Conservation (phyloP, 2,888 invertebrate species). For the Oxyscelio sp. region DNA sequence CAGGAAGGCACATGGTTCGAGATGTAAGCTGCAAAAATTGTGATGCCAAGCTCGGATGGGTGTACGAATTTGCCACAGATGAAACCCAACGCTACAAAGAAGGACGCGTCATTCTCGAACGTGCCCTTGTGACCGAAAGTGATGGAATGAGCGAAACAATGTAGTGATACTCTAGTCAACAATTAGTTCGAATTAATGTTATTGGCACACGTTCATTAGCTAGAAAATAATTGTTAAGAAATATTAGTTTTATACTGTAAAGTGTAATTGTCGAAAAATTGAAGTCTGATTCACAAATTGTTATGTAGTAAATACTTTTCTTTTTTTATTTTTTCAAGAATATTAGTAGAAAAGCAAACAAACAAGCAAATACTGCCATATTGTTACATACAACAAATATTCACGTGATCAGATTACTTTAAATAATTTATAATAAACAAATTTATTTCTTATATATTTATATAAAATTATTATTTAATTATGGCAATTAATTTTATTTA, state of each 20-base stretch:
- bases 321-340: neutral
- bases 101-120: constrained; percentile 97
- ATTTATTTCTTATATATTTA: too few relatives aligned
- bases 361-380: neutral
- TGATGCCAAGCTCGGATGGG: constrained; percentile 98
- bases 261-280: constrained; percentile 20
- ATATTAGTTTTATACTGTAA: constrained; percentile 47
- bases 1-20: constrained; percentile 99
- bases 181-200: constrained; percentile 47
- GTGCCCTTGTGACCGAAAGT: constrained; percentile 30
- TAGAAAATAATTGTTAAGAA: constrained; percentile 41
- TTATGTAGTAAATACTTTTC: neutral
- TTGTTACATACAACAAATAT: neutral
- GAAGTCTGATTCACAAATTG: constrained; percentile 1
- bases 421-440: too few relatives aligned
- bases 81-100: constrained; percentile 99
- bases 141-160: constrained; percentile 87
- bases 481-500: too few relatives aligned
- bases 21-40: constrained; percentile 99
- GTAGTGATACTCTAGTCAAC: constrained; percentile 82
- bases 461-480: too few relatives aligned
- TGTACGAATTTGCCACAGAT: constrained; percentile 99
- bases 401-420: too few relatives aligned
- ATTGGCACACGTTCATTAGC: constrained; percentile 27
- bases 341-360: neutral